Base-by-base conservation (phyloP, 2,888 invertebrate genomes). In the Amitus sp. region DNA sequence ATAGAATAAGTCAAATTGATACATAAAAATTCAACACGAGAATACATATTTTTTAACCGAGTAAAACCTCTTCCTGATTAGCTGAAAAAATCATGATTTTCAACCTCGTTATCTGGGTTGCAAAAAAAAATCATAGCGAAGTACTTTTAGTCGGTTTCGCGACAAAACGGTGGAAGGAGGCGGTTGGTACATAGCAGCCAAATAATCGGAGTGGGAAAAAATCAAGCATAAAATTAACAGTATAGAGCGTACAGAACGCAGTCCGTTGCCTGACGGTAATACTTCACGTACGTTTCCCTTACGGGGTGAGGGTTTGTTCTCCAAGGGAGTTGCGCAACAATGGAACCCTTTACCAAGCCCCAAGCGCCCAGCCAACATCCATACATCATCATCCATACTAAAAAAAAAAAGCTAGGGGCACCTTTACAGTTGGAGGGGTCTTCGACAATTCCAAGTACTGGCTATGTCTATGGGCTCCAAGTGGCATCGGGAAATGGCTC, bases 321-420 rank as follows among this genome's bases (percentile, higher is more conserved):
- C 66, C 66, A 68, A 68, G 74, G 76, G 73, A 74, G 71, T 69
- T 60, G 66, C 66, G 65, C 66, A 75, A 82, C 82, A 82, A 82
- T 80, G 69, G 80, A 82, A 81, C 81, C 82, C 82, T 82, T 82
- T 82, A 82, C 77, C 78, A 71, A 77, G 80, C 81, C 80, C 80
- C 79, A 73, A 76, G 74, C 72, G 71, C 72, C 77, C 75, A 75
- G 73, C 80, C 79, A 80, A 78, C 80, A 80, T 76, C 79, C 80
- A 81, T 81, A 80, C 82, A 81, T 82, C 82, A 82, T 82, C 82
- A 80, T 81, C 81, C 81, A 77, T 81, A 75, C 65, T 65, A 72
- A 67, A 70, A 72, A 73, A 74, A 74, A 72, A 67, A 69, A 70
- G 68, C 73, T 68, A 65, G 77, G 78, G 75, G 74, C 75, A 77